Evolutionary conservation across 2,113 vertebrate genomes (phyloP), one percentile per base, ranked within the genome.

Genomic region (Hydrochoerus hydrochaeris): DNA sequence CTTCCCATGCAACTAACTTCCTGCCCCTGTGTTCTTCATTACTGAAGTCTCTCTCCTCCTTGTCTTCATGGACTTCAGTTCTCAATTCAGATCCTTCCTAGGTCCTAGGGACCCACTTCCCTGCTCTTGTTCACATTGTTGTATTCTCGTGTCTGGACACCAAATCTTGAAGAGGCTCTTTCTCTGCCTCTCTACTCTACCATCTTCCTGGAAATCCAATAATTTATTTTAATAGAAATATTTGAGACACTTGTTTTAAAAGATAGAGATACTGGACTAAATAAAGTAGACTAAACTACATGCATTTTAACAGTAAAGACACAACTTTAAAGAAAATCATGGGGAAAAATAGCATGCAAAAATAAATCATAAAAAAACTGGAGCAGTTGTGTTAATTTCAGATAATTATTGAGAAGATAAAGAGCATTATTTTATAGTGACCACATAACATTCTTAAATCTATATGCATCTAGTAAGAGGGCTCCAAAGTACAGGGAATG

Each of bases 171-270:
- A 7, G 32, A 35, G 14, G 32, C 65, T n/a, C 65, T 67, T 35
- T 67, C 32, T 35, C 65, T 67, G 65, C 32, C 32, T 67, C 30
- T 35, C 14, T 14, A 35, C 13, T 67, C 9, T 28, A 9, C 60
- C 16, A 11, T 67, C 32, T 67, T 67, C 32, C 32, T 67, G 26
- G 14, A 67, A 67, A 32, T 67, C 65, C 35, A 85, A 7, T 52
- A 93, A 28, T 77, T 58, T 30, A n/a, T 17, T 88, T 54, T 78
- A 90, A 80, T 35, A 17, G 26, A 46, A 97, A 82, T 13, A 44
- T 87, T 71, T 83, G 77, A 46, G 60, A 85, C 6, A 52, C n/a
- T 28, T 7, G 19, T 65, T 69, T 95, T 96, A 93, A 90, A 91
- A 93, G 52, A 26, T 28, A 85, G 80, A 81, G 28, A 67, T 38